These are phyloP conservation scores for Melanotaenia pygmaea DNA, from an alignment of 2,797 vertebrate species.

Conservation along the genomic window DNA sequence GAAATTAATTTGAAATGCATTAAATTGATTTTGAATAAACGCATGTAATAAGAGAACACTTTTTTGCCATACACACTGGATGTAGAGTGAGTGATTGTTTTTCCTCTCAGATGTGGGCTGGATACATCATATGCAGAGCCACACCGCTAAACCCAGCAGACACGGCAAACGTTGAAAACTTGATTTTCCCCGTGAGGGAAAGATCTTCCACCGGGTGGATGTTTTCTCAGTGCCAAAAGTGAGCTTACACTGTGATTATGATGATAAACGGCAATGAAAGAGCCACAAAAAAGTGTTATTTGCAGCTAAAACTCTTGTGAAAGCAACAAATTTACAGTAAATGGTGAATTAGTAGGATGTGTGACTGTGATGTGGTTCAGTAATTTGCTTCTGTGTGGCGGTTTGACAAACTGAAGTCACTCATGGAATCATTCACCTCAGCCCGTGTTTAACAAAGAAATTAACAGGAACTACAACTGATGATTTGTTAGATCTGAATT, in stretches of 20 bases:
- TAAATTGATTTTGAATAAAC: neutral
- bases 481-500: slow-evolving; percentile 25
- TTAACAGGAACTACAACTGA: slow-evolving; percentile 17
- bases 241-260: slow-evolving; percentile 2
- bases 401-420: neutral
- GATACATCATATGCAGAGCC: neutral
- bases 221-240: slow-evolving; percentile 6
- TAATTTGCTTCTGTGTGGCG: neutral
- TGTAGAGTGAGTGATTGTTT: neutral
- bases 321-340: slow-evolving; percentile 13
- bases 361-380: neutral
- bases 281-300: neutral
- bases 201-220: slow-evolving; percentile 10
- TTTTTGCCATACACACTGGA: neutral
- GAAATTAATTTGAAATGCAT: neutral
- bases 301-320: neutral
- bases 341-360: too few relatives aligned
- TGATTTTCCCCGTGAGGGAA: neutral
- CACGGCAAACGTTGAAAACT: slow-evolving; percentile 9
- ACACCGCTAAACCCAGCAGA: slow-evolving; percentile 1
- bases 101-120: neutral
- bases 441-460: neutral
- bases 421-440: neutral
- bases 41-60: neutral
- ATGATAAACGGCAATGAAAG: neutral